Base-by-base conservation (phyloP, 2,113 vertebrate species). In the Phrynosoma platyrhinos region DNA sequence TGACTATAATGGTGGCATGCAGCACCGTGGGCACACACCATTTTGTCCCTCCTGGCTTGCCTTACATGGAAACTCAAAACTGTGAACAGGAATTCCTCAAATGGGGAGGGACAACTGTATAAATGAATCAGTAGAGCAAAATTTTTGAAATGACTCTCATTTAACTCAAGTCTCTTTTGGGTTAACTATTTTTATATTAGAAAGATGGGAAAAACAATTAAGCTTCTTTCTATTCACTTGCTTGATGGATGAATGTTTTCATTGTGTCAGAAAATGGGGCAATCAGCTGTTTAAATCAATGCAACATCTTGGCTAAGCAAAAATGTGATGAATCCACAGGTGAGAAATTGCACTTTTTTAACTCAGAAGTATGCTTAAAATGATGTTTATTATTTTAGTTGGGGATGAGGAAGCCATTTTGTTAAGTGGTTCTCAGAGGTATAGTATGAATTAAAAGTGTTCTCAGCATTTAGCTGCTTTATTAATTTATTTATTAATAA, bases 331-430 rank as follows among this genome's bases (percentile, higher is more conserved):
- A 25, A 40, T 20, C 58, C 13, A 20, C 62, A 42, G 5, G 32
- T 40, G 62, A 32, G 9, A 42, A 66, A 66, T 27, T 42, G 58
- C 86, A 77, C 83, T 86, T 10, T 30, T 18, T 69, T 58, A 91
- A 87, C 55, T 82, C 16, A 88, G 47, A 89, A 40, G 36, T 2
- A 79, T 1, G 30, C 21, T 76, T 18, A 81, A 75, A 71, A 32
- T 66, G 27, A 78, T 78, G 27, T 78, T 18, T 21, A 21, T 27
- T 0, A 82, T 82, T 82, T 82, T 66, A 66, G 25, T 27, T 25
- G 79, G 58, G 62, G 36, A 20, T 42, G 0, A 14, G 2, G 23
- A 13, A 82, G 13, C 18, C 5, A 87, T 23, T 80, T 79, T 71
- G 64, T 21, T 4, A 53, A 5, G 23, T 83, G n/a, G 84, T 47